Evolutionary conservation across 1,140 invertebrate genomes (phyloP).

Genomic region (Antheraea pernyi): DNA sequence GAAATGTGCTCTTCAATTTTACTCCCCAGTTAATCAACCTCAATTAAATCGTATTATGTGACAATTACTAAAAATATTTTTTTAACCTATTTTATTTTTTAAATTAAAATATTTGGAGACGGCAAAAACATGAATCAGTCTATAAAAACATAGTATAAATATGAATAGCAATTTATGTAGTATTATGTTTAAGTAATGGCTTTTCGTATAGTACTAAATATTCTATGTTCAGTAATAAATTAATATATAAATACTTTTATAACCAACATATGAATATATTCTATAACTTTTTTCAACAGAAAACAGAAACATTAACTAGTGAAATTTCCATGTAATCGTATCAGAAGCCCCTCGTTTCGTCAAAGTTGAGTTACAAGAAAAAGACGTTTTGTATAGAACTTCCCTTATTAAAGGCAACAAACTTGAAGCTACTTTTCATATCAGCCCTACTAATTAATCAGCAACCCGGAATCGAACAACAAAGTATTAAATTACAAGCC

Average conservation of each 20-base stretch:
- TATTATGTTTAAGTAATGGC: background rate
- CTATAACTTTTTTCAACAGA: background rate
- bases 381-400: conserved; percentile 39
- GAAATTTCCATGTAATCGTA: conserved; percentile 31
- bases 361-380: conserved; percentile 33
- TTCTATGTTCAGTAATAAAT: too few relatives aligned
- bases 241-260: too few relatives aligned
- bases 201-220: too few relatives aligned
- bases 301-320: conserved; percentile 1
- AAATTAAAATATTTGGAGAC: too few relatives aligned
- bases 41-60: too few relatives aligned
- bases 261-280: background rate
- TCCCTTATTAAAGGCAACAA: conserved; percentile 39
- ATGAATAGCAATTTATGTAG: too few relatives aligned
- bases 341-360: conserved; percentile 32
- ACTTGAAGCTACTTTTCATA: conserved; percentile 41
- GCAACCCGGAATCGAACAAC: conserved; percentile 35
- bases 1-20: too few relatives aligned
- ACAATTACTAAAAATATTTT: too few relatives aligned
- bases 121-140: too few relatives aligned
- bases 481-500: conserved; percentile 42
- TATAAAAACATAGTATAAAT: too few relatives aligned
- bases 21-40: too few relatives aligned
- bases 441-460: conserved; percentile 43
- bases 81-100: too few relatives aligned